phyloP scores from a whole-genome alignment of 2,113 vertebrate genomes.

The Delphinus delphis region DNA sequence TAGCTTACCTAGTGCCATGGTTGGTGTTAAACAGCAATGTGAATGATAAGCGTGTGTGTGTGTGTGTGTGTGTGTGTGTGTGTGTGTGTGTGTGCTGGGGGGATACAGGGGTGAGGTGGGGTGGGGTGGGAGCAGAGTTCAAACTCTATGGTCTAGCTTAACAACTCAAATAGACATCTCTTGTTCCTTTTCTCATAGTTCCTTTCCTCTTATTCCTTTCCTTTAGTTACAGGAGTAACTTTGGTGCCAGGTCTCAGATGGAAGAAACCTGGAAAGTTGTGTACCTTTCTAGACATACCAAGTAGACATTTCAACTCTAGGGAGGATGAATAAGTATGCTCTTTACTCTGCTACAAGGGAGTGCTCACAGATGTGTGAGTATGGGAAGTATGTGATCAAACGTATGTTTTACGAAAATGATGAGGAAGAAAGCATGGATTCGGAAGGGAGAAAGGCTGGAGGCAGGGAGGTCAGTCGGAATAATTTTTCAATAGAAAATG shows the following conservation, averaged over 20 bases:
- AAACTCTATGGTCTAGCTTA: neutral
- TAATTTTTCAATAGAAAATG: neutral
- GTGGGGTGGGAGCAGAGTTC: neutral
- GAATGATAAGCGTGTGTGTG: neutral
- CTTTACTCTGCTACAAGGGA: constrained; percentile 4
- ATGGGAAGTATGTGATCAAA: neutral
- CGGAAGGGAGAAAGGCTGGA: constrained; percentile 32
- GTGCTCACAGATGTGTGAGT: neutral
- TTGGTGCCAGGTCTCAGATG: neutral
- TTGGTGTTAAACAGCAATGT: neutral
- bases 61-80: neutral
- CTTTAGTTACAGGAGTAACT: neutral
- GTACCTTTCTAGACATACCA: neutral
- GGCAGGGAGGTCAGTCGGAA: neutral
- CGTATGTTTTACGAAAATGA: constrained; percentile 11
- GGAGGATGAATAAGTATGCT: neutral
- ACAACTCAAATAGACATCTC: neutral
- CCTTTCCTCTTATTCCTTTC: neutral
- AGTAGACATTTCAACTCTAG: neutral
- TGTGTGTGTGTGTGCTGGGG: neutral
- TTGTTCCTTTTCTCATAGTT: neutral
- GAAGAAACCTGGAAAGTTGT: neutral
- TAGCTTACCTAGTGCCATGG: neutral
- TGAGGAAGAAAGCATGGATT: neutral
- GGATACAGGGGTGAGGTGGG: neutral